Evolutionary conservation across 35 echinoderm and acorn worm species (phyloP).

Genomic region (Ophiothrix spiculata): DNA sequence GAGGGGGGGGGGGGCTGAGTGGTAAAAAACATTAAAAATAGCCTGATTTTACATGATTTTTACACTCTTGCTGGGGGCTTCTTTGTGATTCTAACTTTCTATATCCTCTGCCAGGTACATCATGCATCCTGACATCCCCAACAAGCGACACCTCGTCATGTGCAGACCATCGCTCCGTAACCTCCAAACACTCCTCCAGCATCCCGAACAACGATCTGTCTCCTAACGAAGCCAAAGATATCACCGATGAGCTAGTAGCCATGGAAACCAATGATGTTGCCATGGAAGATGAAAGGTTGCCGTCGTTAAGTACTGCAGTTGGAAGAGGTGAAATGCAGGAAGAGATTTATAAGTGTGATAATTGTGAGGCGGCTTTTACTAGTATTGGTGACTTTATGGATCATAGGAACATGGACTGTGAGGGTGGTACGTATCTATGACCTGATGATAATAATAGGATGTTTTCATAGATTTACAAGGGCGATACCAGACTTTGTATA

Average conservation of each 20-base stretch:
- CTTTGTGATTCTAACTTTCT: not conserved
- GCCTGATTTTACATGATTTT: too few relatives aligned
- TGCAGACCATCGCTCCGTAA: not conserved
- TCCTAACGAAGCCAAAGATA: not conserved
- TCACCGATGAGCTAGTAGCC: not conserved
- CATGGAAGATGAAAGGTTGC: not conserved
- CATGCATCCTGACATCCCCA: not conserved
- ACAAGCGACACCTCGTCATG: not conserved
- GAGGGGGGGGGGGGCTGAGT: too few relatives aligned
- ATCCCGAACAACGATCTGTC: not conserved
- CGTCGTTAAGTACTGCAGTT: slow-evolving; percentile 11
- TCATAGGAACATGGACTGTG: slow-evolving; percentile 57
- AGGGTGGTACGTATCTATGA: slow-evolving; percentile 18
- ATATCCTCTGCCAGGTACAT: not conserved
- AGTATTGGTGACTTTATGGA: slow-evolving; percentile 70
- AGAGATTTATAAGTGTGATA: slow-evolving; percentile 79
- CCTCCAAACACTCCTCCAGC: not conserved
- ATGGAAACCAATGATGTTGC: not conserved
- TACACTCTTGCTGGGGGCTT: too few relatives aligned
- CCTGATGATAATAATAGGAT: too few relatives aligned
- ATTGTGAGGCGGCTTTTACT: slow-evolving; percentile 44
- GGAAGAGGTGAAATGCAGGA: slow-evolving; percentile 39
- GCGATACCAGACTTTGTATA: too few relatives aligned
- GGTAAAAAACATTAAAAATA: too few relatives aligned
- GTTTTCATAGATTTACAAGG: too few relatives aligned